Evolutionary conservation across 2,797 vertebrate genomes (phyloP).

Genomic region (Sebastiscus tertius): DNA sequence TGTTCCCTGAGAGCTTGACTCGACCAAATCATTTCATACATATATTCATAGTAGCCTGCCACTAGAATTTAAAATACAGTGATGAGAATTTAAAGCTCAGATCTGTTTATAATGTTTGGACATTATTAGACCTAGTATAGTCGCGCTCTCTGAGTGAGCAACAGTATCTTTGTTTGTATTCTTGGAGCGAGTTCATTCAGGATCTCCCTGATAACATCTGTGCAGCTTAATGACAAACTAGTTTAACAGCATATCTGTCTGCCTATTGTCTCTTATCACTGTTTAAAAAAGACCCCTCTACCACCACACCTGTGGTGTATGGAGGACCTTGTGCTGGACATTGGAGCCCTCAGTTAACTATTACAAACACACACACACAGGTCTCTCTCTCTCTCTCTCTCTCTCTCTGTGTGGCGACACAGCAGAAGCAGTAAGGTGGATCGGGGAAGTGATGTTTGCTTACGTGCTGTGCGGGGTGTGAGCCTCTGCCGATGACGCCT

Average conservation of each 20-base stretch:
- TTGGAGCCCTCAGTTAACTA: conserved; percentile 33
- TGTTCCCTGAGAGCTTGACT: background rate
- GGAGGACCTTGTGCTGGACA: conserved; percentile 8
- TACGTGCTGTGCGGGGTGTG: conserved; percentile 41
- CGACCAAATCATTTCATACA: background rate
- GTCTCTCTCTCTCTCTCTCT: background rate
- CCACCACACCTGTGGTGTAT: background rate
- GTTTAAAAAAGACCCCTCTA: background rate
- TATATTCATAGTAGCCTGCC: background rate
- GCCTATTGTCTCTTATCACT: background rate
- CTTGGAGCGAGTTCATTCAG: background rate
- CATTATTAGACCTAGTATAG: background rate
- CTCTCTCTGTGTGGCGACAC: background rate
- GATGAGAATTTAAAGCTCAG: background rate
- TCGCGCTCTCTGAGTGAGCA: background rate
- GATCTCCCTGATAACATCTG: background rate
- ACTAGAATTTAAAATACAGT: background rate
- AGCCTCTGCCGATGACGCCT: conserved; percentile 34
- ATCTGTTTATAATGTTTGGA: background rate
- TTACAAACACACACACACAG: background rate
- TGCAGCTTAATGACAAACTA: background rate
- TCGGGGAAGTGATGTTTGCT: conserved; percentile 49
- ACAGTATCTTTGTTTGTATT: background rate
- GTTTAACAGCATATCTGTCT: conserved; percentile 9
- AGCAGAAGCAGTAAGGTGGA: conserved; percentile 6